Evolutionary conservation across 2,888 invertebrate genomes (phyloP).

Genomic region (Gisinianus flammeolus): DNA sequence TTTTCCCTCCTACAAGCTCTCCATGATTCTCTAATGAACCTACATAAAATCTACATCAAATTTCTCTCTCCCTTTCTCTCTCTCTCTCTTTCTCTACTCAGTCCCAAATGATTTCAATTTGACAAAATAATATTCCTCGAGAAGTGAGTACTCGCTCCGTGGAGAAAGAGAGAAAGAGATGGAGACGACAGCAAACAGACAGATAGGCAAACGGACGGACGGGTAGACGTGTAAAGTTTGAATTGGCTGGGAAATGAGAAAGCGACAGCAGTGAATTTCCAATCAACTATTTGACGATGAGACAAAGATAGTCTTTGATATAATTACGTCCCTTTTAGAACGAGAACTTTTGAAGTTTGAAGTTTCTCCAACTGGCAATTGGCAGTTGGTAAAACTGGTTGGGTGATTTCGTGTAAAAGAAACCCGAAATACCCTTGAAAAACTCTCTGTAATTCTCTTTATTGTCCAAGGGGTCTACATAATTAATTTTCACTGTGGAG

Average conservation of each 20-base stretch:
- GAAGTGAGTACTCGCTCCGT: no score
- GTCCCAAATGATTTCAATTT: slow-evolving; percentile 3
- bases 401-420: background rate
- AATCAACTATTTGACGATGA: slow-evolving; percentile 17
- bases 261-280: slow-evolving; percentile 10
- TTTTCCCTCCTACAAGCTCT: slow-evolving; percentile 14
- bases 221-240: no score
- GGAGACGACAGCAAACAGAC: background rate
- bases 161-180: no score
- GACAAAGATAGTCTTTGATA: slow-evolving; percentile 30
- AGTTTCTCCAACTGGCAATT: slow-evolving; percentile 17
- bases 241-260: background rate
- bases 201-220: no score
- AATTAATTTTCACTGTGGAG: slow-evolving; percentile 28
- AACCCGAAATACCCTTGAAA: background rate
- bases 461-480: slow-evolving; percentile 16
- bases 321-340: slow-evolving; percentile 28
- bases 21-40: slow-evolving; percentile 29
- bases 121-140: background rate
- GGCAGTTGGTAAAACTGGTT: background rate
- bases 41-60: background rate
- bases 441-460: slow-evolving; percentile 2
- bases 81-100: background rate
- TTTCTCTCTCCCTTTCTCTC: background rate
- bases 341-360: slow-evolving; percentile 11